These are phyloP conservation scores for Odontophorus gujanensis DNA, from an alignment of 2,113 vertebrate genomes.

Conservation along the genomic window DNA sequence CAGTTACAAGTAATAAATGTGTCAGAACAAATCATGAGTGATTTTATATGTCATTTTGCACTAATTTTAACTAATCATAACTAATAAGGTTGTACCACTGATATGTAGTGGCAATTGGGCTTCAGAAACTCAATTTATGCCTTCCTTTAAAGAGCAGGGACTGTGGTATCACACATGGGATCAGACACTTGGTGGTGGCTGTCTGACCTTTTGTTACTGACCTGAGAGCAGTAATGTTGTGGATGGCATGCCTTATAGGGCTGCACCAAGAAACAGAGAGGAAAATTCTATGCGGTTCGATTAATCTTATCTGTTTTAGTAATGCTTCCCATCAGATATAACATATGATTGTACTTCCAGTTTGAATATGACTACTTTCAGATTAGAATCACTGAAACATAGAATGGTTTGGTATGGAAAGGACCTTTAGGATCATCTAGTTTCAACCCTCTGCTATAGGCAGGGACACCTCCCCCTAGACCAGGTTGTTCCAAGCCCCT, in stretches of 20 bases:
- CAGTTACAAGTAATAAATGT: slow-evolving; percentile 20
- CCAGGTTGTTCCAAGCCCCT: too few relatives aligned
- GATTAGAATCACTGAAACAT: too few relatives aligned
- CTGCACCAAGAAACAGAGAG: background rate
- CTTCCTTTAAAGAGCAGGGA: background rate
- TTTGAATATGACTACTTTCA: background rate
- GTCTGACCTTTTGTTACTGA: background rate
- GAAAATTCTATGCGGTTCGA: background rate
- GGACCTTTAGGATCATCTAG: too few relatives aligned
- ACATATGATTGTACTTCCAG: background rate
- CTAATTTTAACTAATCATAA: slow-evolving; percentile 21
- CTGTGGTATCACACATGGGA: background rate
- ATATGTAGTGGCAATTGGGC: background rate
- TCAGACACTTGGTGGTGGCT: background rate
- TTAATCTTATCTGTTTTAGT: background rate
- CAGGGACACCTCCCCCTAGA: too few relatives aligned
- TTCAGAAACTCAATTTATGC: background rate
- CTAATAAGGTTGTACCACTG: background rate
- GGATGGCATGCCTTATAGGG: background rate
- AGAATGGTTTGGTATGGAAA: too few relatives aligned
- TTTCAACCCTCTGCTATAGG: too few relatives aligned
- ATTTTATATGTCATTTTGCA: slow-evolving; percentile 22
- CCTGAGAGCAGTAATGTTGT: background rate
- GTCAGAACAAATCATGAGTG: slow-evolving; percentile 29
- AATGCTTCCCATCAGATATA: background rate